Evolutionary conservation across 2,113 vertebrate species (phyloP), one percentile per base, ranked within the genome.

Genomic region (Plotosus lineatus): DNA sequence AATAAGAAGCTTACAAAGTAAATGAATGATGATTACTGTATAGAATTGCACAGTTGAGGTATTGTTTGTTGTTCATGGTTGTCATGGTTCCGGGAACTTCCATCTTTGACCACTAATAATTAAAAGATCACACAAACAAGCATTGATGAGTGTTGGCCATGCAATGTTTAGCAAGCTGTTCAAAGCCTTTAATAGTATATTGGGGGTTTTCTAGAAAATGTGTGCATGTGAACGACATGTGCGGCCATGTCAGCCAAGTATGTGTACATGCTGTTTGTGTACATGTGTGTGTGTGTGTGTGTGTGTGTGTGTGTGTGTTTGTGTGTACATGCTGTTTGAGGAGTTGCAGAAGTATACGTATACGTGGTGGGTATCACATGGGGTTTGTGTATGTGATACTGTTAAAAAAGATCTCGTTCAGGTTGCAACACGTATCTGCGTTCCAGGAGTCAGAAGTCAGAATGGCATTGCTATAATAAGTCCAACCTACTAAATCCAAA

Each of bases 371-470:
- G 38, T 44, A 19, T 75, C 55, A 44, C 38, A 66, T 28, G 72
- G 51, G 53, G 46, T 11, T 23, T 79, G 33, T 71, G 56, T 82
- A 31, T 48, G 44, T 60, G 10, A 65, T 36, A 55, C n/a, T 38
- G 38, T 68, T 56, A n/a, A 26, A 26, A 60, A 79, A 19, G 44
- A 56, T 50, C 78, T 88, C 48, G 38, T 51, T 84, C 90, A 91
- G 82, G 91, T 87, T 90, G 85, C 60, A 90, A 92, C 91, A 91
- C 86, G 90, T 91, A 89, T 46, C 78, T 80, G 73, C 48, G 86
- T 86, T 79, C 23, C 42, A 46, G 53, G 21, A 44, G 79, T 82
- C 33, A 73, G 82, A n/a, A 14, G 74, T 85, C 40, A 88, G 85
- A 91, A 90, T 89, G 86, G 86, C 61, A 40, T 85, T 82, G 83